Evolutionary conservation across 2,888 invertebrate genomes (phyloP), one percentile per base, ranked within the genome.

Genomic region (Troilus luridus): DNA sequence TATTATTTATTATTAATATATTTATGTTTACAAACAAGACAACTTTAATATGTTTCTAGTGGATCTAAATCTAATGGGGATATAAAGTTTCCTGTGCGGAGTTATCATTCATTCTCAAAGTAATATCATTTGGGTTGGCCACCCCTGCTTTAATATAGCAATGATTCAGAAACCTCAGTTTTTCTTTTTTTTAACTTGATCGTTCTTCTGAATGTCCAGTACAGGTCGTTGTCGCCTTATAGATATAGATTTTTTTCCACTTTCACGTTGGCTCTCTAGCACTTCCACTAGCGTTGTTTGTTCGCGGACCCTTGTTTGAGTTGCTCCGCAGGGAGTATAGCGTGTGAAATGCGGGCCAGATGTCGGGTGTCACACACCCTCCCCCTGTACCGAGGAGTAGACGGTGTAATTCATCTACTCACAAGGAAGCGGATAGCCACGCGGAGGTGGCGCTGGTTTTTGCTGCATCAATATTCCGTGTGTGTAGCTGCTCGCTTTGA

Each of bases 391-490:
- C n/a, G 41, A 54, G 10, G n/a, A 56, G 56, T 85, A n/a, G 85
- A 85, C 85, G 85, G 54, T 85, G 85, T 85, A 85, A 85, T 85
- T 85, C 56, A 85, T 85, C 56, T 21, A 54, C 21, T 56, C 85
- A 54, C 85, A n/a, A 58, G 85, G n/a, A 85, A 85, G 85, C n/a
- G 56, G 56, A 85, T n/a, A 56, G 56, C 56, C 56, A 19, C n/a
- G 85, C 56, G 85, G 85, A 58, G 56, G 56, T 85, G 85, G 56
- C n/a, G 85, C n/a, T 56, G 56, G 85, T 85, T 85, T 54, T 85
- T 85, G 85, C 56, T 12, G 56, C 85, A 85, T 85, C 85, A 56
- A 58, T 85, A 85, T 85, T 85, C 85, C 85, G 85, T 56, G 56
- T 85, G 85, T 85, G 85, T 85, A n/a, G 56, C 85, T 21, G 56